These are phyloP conservation scores for Dolichopus griseipennis DNA, from an alignment of 2,888 invertebrate species.

Conservation along the genomic window DNA sequence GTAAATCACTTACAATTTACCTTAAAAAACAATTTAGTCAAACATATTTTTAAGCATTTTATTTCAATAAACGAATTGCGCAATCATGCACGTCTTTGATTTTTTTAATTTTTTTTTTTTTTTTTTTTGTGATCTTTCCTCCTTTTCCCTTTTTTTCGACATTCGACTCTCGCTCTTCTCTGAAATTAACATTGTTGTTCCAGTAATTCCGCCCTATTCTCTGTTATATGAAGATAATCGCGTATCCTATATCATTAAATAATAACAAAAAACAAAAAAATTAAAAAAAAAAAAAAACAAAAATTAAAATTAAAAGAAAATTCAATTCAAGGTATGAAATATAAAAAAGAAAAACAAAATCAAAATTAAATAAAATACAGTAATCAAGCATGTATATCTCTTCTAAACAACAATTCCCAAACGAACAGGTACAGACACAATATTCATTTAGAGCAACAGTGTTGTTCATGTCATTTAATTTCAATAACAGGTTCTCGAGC, in stretches of 20 bases:
- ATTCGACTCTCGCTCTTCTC: no score
- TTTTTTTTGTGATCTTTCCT: not conserved
- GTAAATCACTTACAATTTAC: slow-evolving; percentile 3
- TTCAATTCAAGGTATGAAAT: no score
- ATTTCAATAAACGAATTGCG: slow-evolving; percentile 6
- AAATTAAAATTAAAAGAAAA: no score
- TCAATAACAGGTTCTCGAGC: no score
- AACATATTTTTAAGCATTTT: not conserved
- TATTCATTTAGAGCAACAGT: no score
- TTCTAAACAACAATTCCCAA: not conserved
- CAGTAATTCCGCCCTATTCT: no score
- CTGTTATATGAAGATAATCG: no score
- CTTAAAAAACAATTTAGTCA: slow-evolving; percentile 1
- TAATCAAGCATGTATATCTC: not conserved
- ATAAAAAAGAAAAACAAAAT: not conserved
- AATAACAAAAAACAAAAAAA: not conserved
- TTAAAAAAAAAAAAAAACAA: not conserved
- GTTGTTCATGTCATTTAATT: no score
- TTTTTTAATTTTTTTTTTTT: not conserved
- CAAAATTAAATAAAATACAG: no score
- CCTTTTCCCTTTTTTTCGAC: not conserved
- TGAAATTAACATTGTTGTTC: no score
- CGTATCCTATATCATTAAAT: not conserved
- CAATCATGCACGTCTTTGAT: not conserved
- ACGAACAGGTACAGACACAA: not conserved